A percentile compares a stretch with the other conserved stretches of the same genome.
Evolutionary conservation across 1,140 invertebrate genomes (phyloP).

Genomic region (Scaptodrosophila lebanonensis): DNA sequence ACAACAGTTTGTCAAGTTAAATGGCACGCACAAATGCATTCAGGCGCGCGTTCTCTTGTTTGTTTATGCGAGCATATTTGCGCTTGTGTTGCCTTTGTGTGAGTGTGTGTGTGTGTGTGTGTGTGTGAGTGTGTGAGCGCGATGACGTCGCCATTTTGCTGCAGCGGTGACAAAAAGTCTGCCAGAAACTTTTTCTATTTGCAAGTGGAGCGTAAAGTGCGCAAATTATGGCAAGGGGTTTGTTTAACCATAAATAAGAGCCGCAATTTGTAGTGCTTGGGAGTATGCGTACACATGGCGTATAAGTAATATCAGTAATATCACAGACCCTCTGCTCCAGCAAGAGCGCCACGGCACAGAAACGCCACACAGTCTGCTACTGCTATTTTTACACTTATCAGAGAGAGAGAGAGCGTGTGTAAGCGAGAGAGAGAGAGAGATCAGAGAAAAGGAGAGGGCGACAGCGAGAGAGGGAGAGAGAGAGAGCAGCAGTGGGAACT

Average conservation of each 20-base stretch:
- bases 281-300: constrained; percentile 57
- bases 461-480: too few relatives aligned
- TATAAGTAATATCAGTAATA: constrained; percentile 57
- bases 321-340: neutral
- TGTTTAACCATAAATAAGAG: constrained; percentile 49
- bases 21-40: constrained; percentile 61
- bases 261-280: constrained; percentile 37
- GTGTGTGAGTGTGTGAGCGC: constrained; percentile 22
- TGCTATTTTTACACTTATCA: constrained; percentile 1
- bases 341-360: constrained; percentile 1
- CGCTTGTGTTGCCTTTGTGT: neutral
- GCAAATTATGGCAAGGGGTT: constrained; percentile 58
- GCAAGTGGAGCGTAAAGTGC: constrained; percentile 1
- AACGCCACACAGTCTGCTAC: constrained; percentile 62
- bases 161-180: constrained; percentile 7
- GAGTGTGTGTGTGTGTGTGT: constrained; percentile 11
- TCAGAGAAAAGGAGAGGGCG: too few relatives aligned
- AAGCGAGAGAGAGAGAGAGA: too few relatives aligned
- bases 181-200: too few relatives aligned
- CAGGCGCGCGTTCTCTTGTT: too few relatives aligned
- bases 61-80: too few relatives aligned
- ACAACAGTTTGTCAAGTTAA: constrained; percentile 68
- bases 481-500: too few relatives aligned
- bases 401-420: too few relatives aligned
- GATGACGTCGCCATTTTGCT: constrained; percentile 68